Conservation (phyloP, 2,888 invertebrate species). For the Morpho achilles region DNA sequence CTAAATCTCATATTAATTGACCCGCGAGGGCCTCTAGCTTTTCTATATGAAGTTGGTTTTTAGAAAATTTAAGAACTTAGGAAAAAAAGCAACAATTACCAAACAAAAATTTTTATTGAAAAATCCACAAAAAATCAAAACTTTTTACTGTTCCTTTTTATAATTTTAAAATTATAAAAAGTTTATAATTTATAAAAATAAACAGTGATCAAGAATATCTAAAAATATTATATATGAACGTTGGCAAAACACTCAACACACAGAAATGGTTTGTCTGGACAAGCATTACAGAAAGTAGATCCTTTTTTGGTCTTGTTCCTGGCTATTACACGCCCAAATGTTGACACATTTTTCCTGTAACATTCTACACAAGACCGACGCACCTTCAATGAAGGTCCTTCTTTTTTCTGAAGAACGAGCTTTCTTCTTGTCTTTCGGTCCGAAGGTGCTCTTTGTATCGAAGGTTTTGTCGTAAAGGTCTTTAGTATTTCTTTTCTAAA, state of each 20-base stretch:
- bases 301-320: no score
- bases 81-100: slow-evolving; percentile 25
- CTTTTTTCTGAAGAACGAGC: slow-evolving; percentile 24
- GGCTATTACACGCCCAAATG: no score
- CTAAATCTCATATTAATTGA: slow-evolving; percentile 29
- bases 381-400: slow-evolving; percentile 26
- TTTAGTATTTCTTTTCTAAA: slow-evolving; percentile 25
- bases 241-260: slow-evolving; percentile 26
- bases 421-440: slow-evolving; percentile 19
- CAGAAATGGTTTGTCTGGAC: slow-evolving; percentile 6
- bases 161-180: no score
- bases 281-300: neutral
- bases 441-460: slow-evolving; percentile 15
- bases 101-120: slow-evolving; percentile 20
- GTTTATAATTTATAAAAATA: slow-evolving; percentile 22
- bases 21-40: slow-evolving; percentile 28
- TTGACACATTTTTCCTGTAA: slow-evolving; percentile 29
- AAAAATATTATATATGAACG: slow-evolving; percentile 23
- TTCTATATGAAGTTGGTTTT: slow-evolving; percentile 21
- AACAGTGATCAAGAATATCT: slow-evolving; percentile 19
- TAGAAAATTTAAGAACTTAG: slow-evolving; percentile 18
- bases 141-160: slow-evolving; percentile 2
- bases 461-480: slow-evolving; percentile 17
- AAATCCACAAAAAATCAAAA: slow-evolving; percentile 15
- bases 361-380: slow-evolving; percentile 28